Evolutionary conservation across 2,888 invertebrate species (phyloP).

Genomic region (Myopa testacea): DNA sequence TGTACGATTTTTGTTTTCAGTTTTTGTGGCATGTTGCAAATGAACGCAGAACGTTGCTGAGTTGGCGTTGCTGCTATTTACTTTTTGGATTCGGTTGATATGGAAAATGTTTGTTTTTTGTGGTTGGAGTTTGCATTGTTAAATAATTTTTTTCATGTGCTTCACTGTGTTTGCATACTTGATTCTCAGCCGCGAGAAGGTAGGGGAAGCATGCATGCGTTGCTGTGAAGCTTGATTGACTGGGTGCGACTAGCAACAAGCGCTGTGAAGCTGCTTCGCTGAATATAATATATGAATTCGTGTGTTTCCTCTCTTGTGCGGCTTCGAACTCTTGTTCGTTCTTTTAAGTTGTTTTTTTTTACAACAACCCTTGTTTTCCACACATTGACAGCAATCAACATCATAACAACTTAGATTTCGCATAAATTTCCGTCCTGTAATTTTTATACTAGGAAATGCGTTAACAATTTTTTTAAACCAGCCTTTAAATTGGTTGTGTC

Average conservation of each 20-base stretch:
- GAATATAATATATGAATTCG: slow-evolving; percentile 35
- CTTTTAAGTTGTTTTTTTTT: slow-evolving; percentile 14
- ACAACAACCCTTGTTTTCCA: slow-evolving; percentile 26
- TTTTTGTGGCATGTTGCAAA: slow-evolving; percentile 19
- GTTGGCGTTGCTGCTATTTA: slow-evolving; percentile 51
- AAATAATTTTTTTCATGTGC: slow-evolving; percentile 41
- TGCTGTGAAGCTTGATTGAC: slow-evolving; percentile 52
- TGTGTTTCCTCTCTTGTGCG: slow-evolving; percentile 18
- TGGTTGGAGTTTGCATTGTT: slow-evolving; percentile 45
- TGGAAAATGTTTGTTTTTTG: slow-evolving; percentile 40
- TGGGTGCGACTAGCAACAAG: slow-evolving; percentile 43
- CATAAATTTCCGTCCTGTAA: slow-evolving; percentile 25
- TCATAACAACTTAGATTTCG: slow-evolving; percentile 35
- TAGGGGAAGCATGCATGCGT: slow-evolving; percentile 50
- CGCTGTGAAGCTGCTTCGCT: slow-evolving; percentile 34
- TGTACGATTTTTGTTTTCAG: slow-evolving; percentile 24
- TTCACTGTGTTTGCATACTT: slow-evolving; percentile 57
- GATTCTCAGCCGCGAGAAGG: slow-evolving; percentile 4
- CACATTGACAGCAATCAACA: slow-evolving; percentile 40
- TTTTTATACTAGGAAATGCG: neutral
- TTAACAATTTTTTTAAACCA: neutral
- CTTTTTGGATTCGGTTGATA: slow-evolving; percentile 61
- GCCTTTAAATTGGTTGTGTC: too few relatives aligned
- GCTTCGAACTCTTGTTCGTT: neutral
- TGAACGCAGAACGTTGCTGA: slow-evolving; percentile 29